Evolutionary conservation across 2,113 vertebrate species (phyloP).

Genomic region (Oncorhynchus nerka): DNA sequence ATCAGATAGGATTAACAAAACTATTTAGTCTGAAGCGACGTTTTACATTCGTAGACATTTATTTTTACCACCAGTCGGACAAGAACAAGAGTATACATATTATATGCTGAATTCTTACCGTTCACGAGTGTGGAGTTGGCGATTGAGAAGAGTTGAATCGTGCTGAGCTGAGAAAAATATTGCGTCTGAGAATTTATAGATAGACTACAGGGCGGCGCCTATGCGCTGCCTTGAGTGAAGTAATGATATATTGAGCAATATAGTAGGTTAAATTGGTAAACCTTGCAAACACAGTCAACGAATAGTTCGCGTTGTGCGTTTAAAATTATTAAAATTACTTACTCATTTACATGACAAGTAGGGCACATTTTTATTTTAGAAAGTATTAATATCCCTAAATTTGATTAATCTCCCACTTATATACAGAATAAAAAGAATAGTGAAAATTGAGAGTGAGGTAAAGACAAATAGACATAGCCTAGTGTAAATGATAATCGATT

Average conservation of each 20-base stretch:
- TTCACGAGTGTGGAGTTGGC: slow-evolving; percentile 1
- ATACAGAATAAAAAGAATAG: background rate
- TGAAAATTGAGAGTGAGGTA: background rate
- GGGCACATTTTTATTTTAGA: background rate
- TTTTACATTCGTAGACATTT: background rate
- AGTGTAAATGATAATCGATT: background rate
- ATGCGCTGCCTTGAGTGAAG: background rate
- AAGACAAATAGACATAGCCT: background rate
- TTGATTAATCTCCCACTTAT: background rate
- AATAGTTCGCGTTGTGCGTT: background rate
- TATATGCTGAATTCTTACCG: slow-evolving; percentile 50
- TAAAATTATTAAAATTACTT: background rate
- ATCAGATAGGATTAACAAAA: background rate
- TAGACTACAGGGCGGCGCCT: slow-evolving; percentile 48
- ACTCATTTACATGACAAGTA: background rate
- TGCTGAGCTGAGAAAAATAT: slow-evolving; percentile 25
- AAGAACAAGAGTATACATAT: too few species aligned
- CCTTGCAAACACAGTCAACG: background rate
- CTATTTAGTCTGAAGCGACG: background rate
- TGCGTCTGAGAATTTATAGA: slow-evolving; percentile 49
- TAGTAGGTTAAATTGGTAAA: background rate
- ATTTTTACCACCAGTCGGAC: too few species aligned
- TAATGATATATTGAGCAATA: background rate
- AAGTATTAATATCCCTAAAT: background rate
- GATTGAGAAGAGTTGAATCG: slow-evolving; percentile 25